Percentiles rank a stretch among this genome's conserved stretches.
Conservation (phyloP, 2,797 vertebrate genomes). For the Tapera naevia region DNA sequence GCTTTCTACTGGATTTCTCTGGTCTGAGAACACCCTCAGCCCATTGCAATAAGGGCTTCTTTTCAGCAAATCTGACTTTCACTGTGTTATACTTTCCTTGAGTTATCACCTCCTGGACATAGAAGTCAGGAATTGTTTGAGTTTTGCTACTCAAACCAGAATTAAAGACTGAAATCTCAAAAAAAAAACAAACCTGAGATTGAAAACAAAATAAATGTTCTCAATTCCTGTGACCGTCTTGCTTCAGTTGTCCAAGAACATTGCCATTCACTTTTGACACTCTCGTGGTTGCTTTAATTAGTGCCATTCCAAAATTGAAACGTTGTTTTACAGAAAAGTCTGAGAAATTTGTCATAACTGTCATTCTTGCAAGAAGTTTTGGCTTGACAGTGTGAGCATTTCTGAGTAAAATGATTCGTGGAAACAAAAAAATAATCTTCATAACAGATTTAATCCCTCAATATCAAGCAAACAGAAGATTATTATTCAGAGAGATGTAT, state of each 20-base stretch:
- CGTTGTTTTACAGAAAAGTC: neutral
- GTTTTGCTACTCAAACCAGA: too few species aligned
- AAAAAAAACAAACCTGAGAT: accelerated
- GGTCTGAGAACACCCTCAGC: neutral
- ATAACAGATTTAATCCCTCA: neutral
- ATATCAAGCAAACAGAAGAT: neutral
- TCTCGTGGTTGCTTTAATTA: neutral
- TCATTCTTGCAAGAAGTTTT: neutral
- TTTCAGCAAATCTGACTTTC: neutral
- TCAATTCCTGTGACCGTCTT: accelerated
- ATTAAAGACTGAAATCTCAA: neutral
- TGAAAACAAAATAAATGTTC: neutral
- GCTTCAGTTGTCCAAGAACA: neutral
- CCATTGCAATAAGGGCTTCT: neutral
- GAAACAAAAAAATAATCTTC: neutral
- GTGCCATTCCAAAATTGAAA: neutral
- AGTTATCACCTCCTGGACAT: neutral
- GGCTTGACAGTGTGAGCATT: neutral
- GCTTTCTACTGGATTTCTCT: neutral
- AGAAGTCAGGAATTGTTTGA: neutral
- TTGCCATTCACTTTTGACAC: neutral
- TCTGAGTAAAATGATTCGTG: neutral
- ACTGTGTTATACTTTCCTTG: neutral
- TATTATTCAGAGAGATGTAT: neutral
- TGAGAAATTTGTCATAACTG: neutral